A percentile compares a stretch with the other conserved stretches of the same genome.
Conservation (phyloP, 1,140 invertebrate species). For the Pogonomyrmex californicus region DNA sequence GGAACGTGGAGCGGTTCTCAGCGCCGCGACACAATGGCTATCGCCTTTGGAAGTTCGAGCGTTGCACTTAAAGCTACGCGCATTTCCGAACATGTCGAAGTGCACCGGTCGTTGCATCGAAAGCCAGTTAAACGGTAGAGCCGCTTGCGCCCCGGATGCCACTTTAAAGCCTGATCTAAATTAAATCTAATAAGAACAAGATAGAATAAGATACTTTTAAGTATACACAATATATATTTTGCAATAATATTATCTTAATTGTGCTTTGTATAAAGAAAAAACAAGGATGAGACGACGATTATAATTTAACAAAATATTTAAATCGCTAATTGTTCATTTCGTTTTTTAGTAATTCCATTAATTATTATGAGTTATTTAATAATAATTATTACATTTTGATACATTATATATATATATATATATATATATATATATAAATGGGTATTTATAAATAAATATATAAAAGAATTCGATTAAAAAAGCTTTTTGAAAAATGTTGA, state of each 20-base stretch:
- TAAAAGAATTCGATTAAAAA: background rate
- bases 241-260: background rate
- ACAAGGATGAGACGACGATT: background rate
- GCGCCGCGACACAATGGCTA: conserved; percentile 50
- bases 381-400: background rate
- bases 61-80: conserved; percentile 49
- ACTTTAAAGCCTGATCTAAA: conserved; percentile 12
- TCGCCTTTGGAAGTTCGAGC: conserved; percentile 56
- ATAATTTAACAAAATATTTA: background rate
- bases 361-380: too few relatives aligned
- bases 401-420: background rate
- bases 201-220: background rate
- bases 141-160: conserved; percentile 1
- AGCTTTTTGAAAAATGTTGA: background rate
- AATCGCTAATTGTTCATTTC: background rate
- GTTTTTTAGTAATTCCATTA: too few relatives aligned
- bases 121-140: conserved; percentile 10
- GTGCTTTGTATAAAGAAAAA: background rate
- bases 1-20: conserved; percentile 43
- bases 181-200: background rate
- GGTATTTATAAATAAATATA: background rate
- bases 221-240: background rate
- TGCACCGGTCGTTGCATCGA: conserved; percentile 9
- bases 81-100: conserved; percentile 57
- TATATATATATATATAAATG: background rate